Conservation (phyloP, 53 echinoderm and acorn worm genomes). For the Mesocentrotus franciscanus region DNA sequence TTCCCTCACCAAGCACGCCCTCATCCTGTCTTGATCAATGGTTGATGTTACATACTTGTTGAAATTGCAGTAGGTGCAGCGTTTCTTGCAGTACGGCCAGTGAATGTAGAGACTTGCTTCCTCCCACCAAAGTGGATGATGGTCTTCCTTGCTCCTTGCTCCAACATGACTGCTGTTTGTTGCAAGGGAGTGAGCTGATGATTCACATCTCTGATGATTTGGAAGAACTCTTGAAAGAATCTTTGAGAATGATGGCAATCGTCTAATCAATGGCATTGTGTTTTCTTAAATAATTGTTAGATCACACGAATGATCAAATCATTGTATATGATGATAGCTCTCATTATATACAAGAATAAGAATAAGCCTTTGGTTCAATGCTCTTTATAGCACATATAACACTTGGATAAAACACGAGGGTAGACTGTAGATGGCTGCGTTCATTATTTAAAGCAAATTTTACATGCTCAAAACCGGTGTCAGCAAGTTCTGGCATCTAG, state of each 20-base stretch:
- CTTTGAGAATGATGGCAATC: neutral
- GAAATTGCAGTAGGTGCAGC: slow-evolving; percentile 98
- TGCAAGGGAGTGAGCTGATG: neutral
- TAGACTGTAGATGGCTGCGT: too few species aligned
- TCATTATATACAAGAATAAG: neutral
- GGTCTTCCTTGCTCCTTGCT: neutral
- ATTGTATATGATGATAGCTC: neutral
- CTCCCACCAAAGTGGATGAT: slow-evolving; percentile 52
- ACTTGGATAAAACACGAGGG: too few species aligned
- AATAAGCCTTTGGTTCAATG: neutral
- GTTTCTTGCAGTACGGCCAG: slow-evolving; percentile 94
- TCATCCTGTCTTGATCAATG: slow-evolving; percentile 83
- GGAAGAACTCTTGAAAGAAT: neutral
- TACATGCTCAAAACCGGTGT: too few species aligned
- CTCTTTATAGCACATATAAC: too few species aligned
- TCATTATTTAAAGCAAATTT: too few species aligned
- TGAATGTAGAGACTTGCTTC: slow-evolving; percentile 91
- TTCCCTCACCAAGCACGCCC: slow-evolving; percentile 77
- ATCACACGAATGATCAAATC: neutral
- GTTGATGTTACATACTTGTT: slow-evolving; percentile 85
- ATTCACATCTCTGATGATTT: neutral
- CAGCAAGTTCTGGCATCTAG: too few species aligned
- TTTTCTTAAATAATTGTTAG: neutral
- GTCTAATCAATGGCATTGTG: neutral
- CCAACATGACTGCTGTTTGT: neutral